phyloP scores from a whole-genome alignment of 2,888 invertebrate genomes.

The Catocala sponsa region DNA sequence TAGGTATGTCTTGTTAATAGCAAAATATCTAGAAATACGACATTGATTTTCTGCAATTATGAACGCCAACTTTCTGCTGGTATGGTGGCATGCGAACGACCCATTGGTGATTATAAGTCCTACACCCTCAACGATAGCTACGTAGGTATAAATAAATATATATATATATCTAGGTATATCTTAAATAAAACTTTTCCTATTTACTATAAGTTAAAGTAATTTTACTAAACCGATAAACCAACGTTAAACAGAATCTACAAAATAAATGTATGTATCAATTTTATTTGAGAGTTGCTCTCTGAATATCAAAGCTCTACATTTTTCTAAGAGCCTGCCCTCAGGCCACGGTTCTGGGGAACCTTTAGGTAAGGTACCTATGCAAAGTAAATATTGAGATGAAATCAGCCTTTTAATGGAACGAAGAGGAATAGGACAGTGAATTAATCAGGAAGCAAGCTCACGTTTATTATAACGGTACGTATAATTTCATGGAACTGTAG shows the following conservation, averaged over 20 bases:
- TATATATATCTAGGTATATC: no score
- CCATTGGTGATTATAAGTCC: no score
- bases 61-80: no score
- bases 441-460: not conserved
- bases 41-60: no score
- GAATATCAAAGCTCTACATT: not conserved
- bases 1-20: no score
- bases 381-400: conserved; percentile 26
- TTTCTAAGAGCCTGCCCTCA: conserved; percentile 7
- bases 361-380: conserved; percentile 14
- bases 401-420: conserved; percentile 23
- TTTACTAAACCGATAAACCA: not conserved
- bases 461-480: not conserved
- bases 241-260: not conserved
- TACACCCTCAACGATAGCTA: no score
- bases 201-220: not conserved
- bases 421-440: not conserved
- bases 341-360: conserved; percentile 4
- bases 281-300: conserved; percentile 20
- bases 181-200: no score
- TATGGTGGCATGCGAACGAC: no score
- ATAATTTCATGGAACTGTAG: no score
- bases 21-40: no score
- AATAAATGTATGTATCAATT: conserved; percentile 24
- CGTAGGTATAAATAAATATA: no score